Evolutionary conservation across 2,888 invertebrate genomes (phyloP).

Genomic region (Yponomeuta sedellus): DNA sequence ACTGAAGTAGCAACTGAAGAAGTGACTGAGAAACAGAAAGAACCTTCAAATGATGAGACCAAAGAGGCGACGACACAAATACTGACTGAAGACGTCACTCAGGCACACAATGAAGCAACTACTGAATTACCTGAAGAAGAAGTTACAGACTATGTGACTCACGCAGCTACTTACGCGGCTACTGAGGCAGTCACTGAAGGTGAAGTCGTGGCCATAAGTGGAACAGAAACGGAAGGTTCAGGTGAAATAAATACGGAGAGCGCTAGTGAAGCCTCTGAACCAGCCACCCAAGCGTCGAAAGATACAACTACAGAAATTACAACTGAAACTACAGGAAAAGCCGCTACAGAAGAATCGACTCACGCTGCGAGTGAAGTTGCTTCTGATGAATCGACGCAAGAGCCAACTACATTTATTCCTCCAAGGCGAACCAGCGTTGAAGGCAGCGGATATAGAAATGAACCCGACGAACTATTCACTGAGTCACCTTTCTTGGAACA

Average conservation of each 20-base stretch:
- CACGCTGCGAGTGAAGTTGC: neutral
- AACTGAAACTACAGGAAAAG: neutral
- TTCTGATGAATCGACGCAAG: neutral
- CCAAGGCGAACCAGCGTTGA: conserved; percentile 55
- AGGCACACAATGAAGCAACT: no score
- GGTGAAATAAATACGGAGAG: neutral
- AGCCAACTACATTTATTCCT: conserved; percentile 43
- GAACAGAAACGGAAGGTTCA: neutral
- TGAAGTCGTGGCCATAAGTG: neutral
- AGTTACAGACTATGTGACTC: no score
- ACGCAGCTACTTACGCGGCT: neutral
- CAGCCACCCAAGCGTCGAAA: neutral
- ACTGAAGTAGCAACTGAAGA: no score
- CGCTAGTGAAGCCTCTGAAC: neutral
- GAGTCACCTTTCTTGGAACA: conserved; percentile 30
- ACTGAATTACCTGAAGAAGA: no score
- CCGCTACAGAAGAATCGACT: neutral
- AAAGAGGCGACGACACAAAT: no score
- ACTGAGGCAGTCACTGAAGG: neutral
- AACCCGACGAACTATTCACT: conserved; percentile 52
- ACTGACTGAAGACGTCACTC: no score
- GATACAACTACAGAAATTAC: neutral
- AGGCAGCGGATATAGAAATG: conserved; percentile 65
- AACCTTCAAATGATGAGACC: no score
- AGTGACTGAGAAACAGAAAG: no score